A percentile compares a stretch with the other conserved stretches of the same genome.
Conservation (phyloP, 2,797 vertebrate species). For the Cynopterus sphinx region DNA sequence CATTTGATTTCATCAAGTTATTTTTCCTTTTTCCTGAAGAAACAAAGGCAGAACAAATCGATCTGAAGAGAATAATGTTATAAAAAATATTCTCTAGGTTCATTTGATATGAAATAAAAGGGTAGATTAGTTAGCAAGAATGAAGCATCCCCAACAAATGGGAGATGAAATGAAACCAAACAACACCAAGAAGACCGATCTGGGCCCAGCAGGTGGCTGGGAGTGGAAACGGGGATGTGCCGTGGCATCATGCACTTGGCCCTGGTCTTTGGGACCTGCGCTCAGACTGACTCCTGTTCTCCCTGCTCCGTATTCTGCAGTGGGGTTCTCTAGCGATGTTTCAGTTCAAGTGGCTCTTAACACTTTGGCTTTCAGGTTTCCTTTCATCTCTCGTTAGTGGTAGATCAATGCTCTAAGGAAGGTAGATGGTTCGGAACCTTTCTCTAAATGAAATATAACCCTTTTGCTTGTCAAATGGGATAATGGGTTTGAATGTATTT, state of each 20-base stretch:
- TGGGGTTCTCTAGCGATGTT: neutral
- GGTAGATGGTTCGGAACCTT: neutral
- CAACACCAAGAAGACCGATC: neutral
- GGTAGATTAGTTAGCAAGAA: constrained; percentile 16
- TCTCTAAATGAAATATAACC: neutral
- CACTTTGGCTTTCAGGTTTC: neutral
- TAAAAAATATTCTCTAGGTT: neutral
- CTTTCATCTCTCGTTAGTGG: neutral
- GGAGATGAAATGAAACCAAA: neutral
- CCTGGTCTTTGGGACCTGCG: neutral
- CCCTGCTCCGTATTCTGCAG: neutral
- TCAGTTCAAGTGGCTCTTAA: neutral
- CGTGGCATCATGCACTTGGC: neutral
- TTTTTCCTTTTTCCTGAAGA: neutral
- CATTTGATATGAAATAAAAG: constrained; percentile 18
- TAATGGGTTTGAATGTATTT: neutral
- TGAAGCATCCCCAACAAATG: neutral
- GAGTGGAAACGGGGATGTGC: neutral
- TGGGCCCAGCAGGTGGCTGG: neutral
- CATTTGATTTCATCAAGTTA: neutral
- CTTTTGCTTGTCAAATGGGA: neutral
- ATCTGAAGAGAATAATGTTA: neutral
- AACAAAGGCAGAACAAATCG: neutral
- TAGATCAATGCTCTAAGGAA: neutral
- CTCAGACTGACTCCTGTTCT: neutral